phyloP scores from a whole-genome alignment of 2,797 vertebrate genomes.

The Pyrrhura leucotis region DNA sequence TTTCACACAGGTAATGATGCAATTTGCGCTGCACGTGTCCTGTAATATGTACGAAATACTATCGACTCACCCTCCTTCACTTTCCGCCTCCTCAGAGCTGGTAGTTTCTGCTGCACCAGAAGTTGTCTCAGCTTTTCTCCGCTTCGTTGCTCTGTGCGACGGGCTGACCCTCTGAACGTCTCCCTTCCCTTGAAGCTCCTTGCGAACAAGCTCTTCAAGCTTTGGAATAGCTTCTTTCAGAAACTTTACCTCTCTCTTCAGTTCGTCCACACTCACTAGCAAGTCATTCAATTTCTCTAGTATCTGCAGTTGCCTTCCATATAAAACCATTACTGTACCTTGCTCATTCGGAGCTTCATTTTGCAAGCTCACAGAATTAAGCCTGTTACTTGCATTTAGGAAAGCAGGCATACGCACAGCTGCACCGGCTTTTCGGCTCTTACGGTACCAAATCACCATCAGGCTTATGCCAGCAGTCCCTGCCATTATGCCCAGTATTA shows the following conservation, averaged over 20 bases:
- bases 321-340: conserved; percentile 65
- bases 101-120: conserved; percentile 61
- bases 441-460: conserved; percentile 83
- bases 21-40: not conserved
- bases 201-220: conserved; percentile 86
- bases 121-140: conserved; percentile 76
- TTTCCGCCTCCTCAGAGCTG: conserved; percentile 83
- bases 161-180: conserved; percentile 75
- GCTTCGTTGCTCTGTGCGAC: conserved; percentile 80
- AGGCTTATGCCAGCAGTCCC: conserved; percentile 89
- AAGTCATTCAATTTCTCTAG: conserved; percentile 88
- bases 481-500: conserved; percentile 87
- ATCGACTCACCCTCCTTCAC: conserved; percentile 82
- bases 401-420: not conserved
- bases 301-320: conserved; percentile 85
- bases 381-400: not conserved
- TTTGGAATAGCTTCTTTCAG: conserved; percentile 87
- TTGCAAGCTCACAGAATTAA: conserved; percentile 12
- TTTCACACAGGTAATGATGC: not conserved
- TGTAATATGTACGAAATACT: not conserved
- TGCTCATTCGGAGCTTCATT: conserved; percentile 39
- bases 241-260: conserved; percentile 89
- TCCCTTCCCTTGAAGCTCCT: conserved; percentile 80
- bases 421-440: conserved; percentile 21
- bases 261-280: conserved; percentile 87